Percentiles rank a stretch among this genome's conserved stretches.
Conservation (phyloP, 2,113 vertebrate species). For the Agapornis roseicollis region DNA sequence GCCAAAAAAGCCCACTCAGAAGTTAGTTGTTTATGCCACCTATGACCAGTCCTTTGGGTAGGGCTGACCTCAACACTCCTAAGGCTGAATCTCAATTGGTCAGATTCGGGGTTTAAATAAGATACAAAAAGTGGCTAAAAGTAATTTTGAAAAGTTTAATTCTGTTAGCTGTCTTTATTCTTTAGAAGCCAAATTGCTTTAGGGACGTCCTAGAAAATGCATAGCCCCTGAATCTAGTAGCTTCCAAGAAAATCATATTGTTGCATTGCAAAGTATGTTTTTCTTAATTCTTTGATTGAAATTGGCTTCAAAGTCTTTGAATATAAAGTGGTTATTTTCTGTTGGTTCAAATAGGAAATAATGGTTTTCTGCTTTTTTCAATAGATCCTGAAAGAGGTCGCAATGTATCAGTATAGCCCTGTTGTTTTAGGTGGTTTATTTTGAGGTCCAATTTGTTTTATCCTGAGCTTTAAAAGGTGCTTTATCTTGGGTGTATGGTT, state of each 20-base stretch:
- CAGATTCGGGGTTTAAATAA: background rate
- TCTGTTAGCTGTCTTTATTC: background rate
- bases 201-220: background rate
- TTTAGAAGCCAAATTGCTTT: background rate
- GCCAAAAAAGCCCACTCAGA: background rate
- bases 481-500: background rate
- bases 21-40: background rate
- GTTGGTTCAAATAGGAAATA: background rate
- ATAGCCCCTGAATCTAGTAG: background rate
- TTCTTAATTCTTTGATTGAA: background rate
- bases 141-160: background rate
- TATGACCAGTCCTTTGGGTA: background rate
- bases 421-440: background rate
- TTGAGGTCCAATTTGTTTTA: background rate
- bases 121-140: background rate
- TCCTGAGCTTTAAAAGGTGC: background rate
- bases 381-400: background rate
- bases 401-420: background rate
- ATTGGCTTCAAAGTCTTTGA: background rate
- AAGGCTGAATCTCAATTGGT: background rate
- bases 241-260: rapidly evolving
- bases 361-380: background rate
- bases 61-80: background rate
- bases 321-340: background rate
- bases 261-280: background rate